Evolutionary conservation across 2,888 invertebrate genomes (phyloP).

Genomic region (Eretmocerus hayati): DNA sequence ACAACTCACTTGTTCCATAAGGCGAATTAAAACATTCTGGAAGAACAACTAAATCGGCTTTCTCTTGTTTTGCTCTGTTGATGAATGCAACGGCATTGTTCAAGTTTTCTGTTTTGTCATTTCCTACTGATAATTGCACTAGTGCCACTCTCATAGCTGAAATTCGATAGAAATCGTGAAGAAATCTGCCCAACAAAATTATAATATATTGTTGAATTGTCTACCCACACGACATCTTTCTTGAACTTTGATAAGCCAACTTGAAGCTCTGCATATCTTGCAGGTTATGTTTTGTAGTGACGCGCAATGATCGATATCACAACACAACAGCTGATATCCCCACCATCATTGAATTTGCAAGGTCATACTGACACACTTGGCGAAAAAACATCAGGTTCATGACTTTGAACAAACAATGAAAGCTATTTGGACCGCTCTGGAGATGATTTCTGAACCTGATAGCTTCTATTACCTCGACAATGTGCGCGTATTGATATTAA

Average conservation of each 20-base stretch:
- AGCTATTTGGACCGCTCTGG: too few relatives aligned
- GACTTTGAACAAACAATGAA: too few relatives aligned
- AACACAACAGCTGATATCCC: too few relatives aligned
- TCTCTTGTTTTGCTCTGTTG: conserved; percentile 58
- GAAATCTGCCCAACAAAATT: neutral
- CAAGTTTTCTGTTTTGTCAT: conserved; percentile 70
- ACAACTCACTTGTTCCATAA: conserved; percentile 70
- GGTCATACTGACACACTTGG: too few relatives aligned
- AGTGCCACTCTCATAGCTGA: conserved; percentile 67
- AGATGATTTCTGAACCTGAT: too few relatives aligned
- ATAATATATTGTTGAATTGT: neutral
- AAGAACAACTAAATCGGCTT: conserved; percentile 60
- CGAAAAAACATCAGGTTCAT: too few relatives aligned
- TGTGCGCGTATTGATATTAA: too few relatives aligned
- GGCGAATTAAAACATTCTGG: conserved; percentile 95
- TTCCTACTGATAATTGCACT: conserved; percentile 73
- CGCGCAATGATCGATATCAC: too few relatives aligned
- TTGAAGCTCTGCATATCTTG: conserved; percentile 26
- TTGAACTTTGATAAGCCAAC: conserved; percentile 23
- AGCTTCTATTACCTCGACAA: too few relatives aligned
- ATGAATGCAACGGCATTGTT: conserved; percentile 65
- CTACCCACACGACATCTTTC: conserved; percentile 35
- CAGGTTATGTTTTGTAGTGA: conserved; percentile 31
- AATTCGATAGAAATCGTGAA: conserved; percentile 3
- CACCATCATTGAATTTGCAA: too few relatives aligned